Base-by-base conservation (phyloP, 2,797 vertebrate species). In the Apogon talboti region DNA sequence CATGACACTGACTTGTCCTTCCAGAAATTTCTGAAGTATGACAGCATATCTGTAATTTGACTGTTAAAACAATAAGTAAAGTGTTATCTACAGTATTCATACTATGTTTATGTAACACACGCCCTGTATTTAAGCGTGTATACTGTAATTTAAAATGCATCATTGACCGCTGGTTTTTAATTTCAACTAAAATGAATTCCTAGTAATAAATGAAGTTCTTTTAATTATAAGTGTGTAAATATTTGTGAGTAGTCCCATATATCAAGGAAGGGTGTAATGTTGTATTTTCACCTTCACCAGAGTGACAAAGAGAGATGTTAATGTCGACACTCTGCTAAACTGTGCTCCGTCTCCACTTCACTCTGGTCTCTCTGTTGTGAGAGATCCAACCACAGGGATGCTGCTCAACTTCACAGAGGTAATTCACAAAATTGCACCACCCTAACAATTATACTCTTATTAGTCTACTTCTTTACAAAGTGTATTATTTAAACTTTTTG, bases 381-480 rank as follows among this genome's bases (percentile, higher is more conserved):
- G 96, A 89, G 95, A 98, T 74, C 94, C 95, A 3, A 96, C 96
- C 54, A 96, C 96, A 1, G 96, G 96, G 30, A 93, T 95, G 89
- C 89, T 98, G 46, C 91, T 94, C 78, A 94, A 95, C 84, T 96
- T 96, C 72, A 94, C 91, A 47, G 96, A 98, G 95, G 96, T 97
- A 73, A 33, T 11, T 41, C 38, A 37, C 6, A 49, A 37, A 43
- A 11, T 7, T 0, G 2, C 0, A 8, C 0, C 4, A 1, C 18
- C n/a, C 15, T 37, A 14, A 1, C 2, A 10, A 11, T 13, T 50
- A 4, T 13, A 16, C 16, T 46, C 0, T 48, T 14, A 50, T 16
- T 28, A 15, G 7, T 43, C 42, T 18, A 2, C 35, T 2, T 42
- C 2, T 47, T 14, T 48, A 24, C 12, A 11, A 21, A 59, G 8